Conservation (phyloP, 2,888 invertebrate species). For the Onthophagus sagittarius region DNA sequence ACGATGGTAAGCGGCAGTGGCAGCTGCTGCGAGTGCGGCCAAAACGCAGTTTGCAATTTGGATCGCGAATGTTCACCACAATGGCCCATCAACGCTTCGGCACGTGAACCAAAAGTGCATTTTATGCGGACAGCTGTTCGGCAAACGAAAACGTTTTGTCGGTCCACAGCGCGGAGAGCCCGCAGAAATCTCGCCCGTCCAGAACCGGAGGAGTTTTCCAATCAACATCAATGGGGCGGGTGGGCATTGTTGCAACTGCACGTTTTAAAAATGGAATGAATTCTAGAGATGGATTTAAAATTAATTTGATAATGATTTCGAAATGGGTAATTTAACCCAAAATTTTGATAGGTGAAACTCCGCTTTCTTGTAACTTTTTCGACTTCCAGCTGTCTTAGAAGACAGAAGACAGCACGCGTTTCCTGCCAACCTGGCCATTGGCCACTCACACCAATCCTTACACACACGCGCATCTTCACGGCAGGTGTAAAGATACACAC, state of each 20-base stretch:
- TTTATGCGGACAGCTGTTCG: neutral
- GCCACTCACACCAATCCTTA: neutral
- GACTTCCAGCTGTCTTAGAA: neutral
- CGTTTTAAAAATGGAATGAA: too few species aligned
- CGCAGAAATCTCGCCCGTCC: neutral
- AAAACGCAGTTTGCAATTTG: neutral
- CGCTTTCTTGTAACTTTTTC: neutral
- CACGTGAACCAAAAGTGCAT: neutral
- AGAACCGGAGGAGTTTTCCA: neutral
- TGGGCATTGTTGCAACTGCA: too few species aligned
- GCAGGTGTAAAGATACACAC: neutral
- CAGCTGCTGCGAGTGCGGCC: neutral
- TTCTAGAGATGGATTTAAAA: too few species aligned
- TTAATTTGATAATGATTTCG: too few species aligned
- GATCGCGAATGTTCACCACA: neutral
- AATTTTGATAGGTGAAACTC: too few species aligned
- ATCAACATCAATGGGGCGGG: neutral
- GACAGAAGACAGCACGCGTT: neutral
- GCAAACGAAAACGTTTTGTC: neutral
- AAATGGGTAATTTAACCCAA: too few species aligned
- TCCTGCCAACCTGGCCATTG: neutral
- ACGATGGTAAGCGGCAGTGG: neutral
- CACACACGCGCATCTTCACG: neutral
- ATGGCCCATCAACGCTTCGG: neutral
- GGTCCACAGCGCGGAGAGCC: neutral